Conservation (phyloP, 2,888 invertebrate genomes). For the Parelbella ahira region DNA sequence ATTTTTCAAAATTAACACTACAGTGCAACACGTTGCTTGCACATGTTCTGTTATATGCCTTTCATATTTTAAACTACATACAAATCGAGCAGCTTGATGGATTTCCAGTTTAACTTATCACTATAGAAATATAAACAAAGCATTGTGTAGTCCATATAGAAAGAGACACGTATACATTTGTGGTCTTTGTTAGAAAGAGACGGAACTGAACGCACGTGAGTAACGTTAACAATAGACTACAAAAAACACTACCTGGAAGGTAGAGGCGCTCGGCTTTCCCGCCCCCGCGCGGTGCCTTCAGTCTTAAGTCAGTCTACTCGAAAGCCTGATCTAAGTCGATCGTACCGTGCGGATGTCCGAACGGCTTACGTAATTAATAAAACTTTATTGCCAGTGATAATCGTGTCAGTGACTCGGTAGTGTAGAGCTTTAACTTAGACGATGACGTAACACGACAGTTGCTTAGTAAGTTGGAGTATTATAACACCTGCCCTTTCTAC, state of each 20-base stretch:
- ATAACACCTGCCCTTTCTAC: slow-evolving; percentile 53
- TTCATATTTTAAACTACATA: slow-evolving; percentile 21
- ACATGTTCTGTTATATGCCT: slow-evolving; percentile 40
- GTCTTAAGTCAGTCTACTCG: slow-evolving; percentile 50
- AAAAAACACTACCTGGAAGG: slow-evolving; percentile 75
- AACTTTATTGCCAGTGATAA: slow-evolving; percentile 39
- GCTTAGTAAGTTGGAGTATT: slow-evolving; percentile 35
- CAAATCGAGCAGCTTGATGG: slow-evolving; percentile 34
- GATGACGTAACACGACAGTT: slow-evolving; percentile 47
- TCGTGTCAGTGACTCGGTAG: slow-evolving; percentile 35
- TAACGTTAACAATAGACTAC: slow-evolving; percentile 71
- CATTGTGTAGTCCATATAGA: slow-evolving; percentile 39
- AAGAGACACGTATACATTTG: slow-evolving; percentile 39
- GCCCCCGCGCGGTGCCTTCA: slow-evolving; percentile 50
- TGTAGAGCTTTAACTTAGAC: slow-evolving; percentile 40
- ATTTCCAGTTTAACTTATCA: slow-evolving; percentile 46
- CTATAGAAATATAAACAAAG: slow-evolving; percentile 70
- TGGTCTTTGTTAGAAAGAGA: slow-evolving; percentile 49
- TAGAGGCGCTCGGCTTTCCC: slow-evolving; percentile 47
- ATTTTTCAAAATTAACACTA: slow-evolving; percentile 33
- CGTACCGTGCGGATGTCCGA: slow-evolving; percentile 37
- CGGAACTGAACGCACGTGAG: slow-evolving; percentile 62
- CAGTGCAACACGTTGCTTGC: slow-evolving; percentile 45
- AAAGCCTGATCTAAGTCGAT: slow-evolving; percentile 53
- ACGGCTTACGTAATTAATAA: slow-evolving; percentile 26